These are phyloP conservation scores for Microtus montanus DNA, from an alignment of 2,113 vertebrate genomes.

Conservation along the genomic window DNA sequence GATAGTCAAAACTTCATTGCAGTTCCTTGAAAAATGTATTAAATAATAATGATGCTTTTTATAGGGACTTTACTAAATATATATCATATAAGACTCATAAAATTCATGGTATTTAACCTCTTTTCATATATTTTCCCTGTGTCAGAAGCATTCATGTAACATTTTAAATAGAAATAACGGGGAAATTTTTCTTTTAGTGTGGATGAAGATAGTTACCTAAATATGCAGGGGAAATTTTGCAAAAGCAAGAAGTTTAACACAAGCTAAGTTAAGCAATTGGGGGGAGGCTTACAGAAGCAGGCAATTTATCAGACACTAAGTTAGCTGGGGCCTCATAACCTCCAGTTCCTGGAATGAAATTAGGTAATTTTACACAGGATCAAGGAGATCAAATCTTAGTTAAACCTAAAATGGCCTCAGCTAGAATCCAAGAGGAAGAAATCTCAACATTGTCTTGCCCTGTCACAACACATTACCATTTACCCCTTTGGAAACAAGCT, in stretches of 20 bases:
- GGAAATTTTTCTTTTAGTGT: neutral
- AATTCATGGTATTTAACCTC: neutral
- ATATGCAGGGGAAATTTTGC: neutral
- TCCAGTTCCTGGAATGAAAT: neutral
- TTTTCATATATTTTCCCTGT: neutral
- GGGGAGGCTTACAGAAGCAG: neutral
- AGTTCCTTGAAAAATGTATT: neutral
- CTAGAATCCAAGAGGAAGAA: neutral
- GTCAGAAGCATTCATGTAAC: too few relatives aligned
- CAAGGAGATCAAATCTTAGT: neutral
- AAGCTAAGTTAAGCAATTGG: neutral
- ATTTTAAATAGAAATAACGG: neutral
- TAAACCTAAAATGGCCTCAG: neutral
- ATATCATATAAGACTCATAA: neutral
- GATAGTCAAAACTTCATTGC: neutral
- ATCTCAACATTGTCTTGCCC: neutral
- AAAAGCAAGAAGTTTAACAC: neutral
- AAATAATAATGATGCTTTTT: neutral
- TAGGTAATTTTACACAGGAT: neutral
- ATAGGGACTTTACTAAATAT: neutral
- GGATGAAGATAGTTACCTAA: neutral
- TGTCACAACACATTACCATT: neutral
- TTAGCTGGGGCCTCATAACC: neutral
- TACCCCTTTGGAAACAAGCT: neutral
- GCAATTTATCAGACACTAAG: neutral